Evolutionary conservation across 2,888 invertebrate genomes (phyloP), one percentile per base, ranked within the genome.

Genomic region (Dione vanillae): DNA sequence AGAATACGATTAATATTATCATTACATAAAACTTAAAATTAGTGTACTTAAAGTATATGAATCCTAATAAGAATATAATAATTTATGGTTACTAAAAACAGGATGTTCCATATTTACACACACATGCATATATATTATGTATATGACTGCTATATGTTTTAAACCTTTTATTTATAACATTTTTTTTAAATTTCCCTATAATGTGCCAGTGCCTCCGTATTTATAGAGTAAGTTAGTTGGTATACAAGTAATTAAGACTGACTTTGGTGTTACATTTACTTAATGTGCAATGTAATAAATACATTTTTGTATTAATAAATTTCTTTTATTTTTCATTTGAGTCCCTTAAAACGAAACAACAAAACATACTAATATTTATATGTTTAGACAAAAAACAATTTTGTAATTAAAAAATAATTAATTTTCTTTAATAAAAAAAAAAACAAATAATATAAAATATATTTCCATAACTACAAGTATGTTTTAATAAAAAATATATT

Each of bases 191-290:
- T 68, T 76, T 71, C 77, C 74, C 75, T 74, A 78, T 81, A 82
- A 87, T 86, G 89, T 91, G 91, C 89, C 91, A 91, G 91, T 92
- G 91, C 92, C 92, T 91, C 82, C 84, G 84, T 89, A 88, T 85
- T 83, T 45, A 16, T 56, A 56, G 43, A 11, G 84, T 79, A 88
- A 86, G 85, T 81, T 80, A 82, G 76, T 82, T 83, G 83, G n/a
- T 81, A 82, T 27, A 83, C 84, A 87, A 83, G 83, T 90, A 89
- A 83, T 88, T 92, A 92, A 92, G 92, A 92, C 92, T 92, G 92
- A 92, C 85, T 82, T 88, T 78, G 80, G 87, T 87, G 86, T 91
- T 90, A 88, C 90, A 85, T 88, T 87, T 91, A 87, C 79, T 85
- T 84, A 79, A 84, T 85, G 83, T 88, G 90, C 84, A 79, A 85